Percentiles rank a stretch among this genome's conserved stretches.
Evolutionary conservation across 2,888 invertebrate genomes (phyloP).

Genomic region (Lepidochrysops patricia): DNA sequence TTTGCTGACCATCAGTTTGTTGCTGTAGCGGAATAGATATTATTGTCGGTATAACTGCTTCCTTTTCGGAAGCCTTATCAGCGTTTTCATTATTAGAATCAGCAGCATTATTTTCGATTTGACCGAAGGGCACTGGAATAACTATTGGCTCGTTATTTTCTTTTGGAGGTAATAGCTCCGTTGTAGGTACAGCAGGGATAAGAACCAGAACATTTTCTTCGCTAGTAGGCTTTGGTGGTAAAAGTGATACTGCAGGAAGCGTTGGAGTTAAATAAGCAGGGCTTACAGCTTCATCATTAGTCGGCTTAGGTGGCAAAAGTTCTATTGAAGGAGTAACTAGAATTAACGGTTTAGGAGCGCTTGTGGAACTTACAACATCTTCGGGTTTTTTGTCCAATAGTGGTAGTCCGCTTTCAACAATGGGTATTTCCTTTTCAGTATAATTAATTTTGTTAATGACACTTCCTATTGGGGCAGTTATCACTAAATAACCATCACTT

Average conservation of each 20-base stretch:
- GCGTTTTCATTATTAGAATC: background rate
- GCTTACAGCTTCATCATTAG: background rate
- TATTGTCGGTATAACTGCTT: background rate
- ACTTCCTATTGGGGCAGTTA: conserved; percentile 14
- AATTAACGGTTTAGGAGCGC: background rate
- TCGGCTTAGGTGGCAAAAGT: conserved; percentile 1
- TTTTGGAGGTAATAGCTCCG: conserved; percentile 2
- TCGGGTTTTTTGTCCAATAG: background rate
- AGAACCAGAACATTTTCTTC: background rate
- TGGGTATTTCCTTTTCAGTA: conserved; percentile 8
- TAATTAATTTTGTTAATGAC: background rate
- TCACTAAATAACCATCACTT: conserved; percentile 19
- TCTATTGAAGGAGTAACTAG: background rate
- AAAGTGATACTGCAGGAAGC: background rate
- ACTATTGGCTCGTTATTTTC: background rate
- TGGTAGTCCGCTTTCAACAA: conserved; percentile 7
- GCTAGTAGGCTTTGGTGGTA: background rate
- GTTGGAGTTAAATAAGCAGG: background rate
- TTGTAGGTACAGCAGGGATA: background rate
- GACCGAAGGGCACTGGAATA: background rate
- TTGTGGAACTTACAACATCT: background rate
- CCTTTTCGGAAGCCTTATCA: background rate
- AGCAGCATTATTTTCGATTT: background rate
- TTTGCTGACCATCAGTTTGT: background rate
- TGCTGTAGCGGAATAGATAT: background rate